Evolutionary conservation across 2,113 vertebrate species (phyloP), one percentile per base, ranked within the genome.

Genomic region (Hypomesus transpacificus): DNA sequence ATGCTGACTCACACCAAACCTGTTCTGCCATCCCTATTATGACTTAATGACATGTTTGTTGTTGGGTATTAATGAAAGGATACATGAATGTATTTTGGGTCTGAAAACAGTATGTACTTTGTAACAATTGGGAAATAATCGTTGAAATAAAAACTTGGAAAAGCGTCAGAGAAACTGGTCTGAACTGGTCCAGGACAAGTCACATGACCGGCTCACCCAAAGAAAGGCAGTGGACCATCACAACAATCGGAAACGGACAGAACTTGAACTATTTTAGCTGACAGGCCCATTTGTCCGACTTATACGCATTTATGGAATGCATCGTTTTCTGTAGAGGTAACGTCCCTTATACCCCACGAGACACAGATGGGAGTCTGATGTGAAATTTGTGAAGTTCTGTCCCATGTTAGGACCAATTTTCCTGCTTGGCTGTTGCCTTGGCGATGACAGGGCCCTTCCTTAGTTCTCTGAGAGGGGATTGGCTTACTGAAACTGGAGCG

Each of bases 251-350:
- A 65, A 17, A 5, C 59, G 17, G 66, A 8, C 39, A 67, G 58
- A 57, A 57, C 51, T 20, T 61, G 28, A 57, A 53, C 24, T 70
- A 54, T 77, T 82, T 83, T 79, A 74, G 66, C 78, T 31, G 68
- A 84, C 75, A 66, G 65, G 62, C 77, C 82, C 73, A 56, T 79
- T 71, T 54, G 70, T 84, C 78, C 17, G 26, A 73, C 77, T 86
- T 82, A 79, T 81, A 68, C 46, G 70, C 75, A 87, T 86, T 88
- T 87, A 90, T 89, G 82, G 73, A 31, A 77, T 87, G 85, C 83
- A 85, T 91, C 80, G 87, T 89, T 89, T 75, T 70, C 75, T 73
- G 50, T 20, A 77, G 50, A 9, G 14, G 53, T 60, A 77, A 52
- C 54, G 75, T 20, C 3, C 56, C 72, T 39, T 75, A 79, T 75